Conservation (phyloP, 2,113 vertebrate genomes). For the Clupea harengus region DNA sequence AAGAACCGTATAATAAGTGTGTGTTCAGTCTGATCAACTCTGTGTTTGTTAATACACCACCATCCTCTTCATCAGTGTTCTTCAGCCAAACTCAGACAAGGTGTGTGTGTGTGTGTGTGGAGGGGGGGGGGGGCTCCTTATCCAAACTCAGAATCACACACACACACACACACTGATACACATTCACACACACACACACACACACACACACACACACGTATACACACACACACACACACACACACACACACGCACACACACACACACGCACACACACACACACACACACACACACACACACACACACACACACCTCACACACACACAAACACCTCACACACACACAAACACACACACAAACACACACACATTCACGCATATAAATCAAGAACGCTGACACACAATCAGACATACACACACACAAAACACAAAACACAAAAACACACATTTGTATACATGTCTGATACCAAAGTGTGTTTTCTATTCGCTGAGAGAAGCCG, state of each 20-base stretch:
- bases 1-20: no score
- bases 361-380: background rate
- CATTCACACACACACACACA: background rate
- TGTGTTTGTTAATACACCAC: slow-evolving; percentile 12
- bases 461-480: slow-evolving; percentile 11
- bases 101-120: background rate
- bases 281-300: background rate
- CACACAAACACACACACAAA: slow-evolving; percentile 22
- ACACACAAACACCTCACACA: no score
- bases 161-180: no score
- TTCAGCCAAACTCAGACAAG: no score
- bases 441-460: slow-evolving; percentile 33
- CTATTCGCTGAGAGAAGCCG: no score
- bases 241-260: background rate
- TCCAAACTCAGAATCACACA: no score
- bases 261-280: background rate
- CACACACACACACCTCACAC: background rate
- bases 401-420: background rate
- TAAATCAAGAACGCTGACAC: background rate
- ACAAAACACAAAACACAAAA: slow-evolving; percentile 29
- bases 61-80: background rate
- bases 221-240: background rate
- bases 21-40: slow-evolving; percentile 14
- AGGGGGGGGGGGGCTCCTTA: background rate
- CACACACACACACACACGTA: no score